These are phyloP conservation scores for Fabriciana adippe DNA, from an alignment of 2,888 invertebrate species.

Conservation along the genomic window DNA sequence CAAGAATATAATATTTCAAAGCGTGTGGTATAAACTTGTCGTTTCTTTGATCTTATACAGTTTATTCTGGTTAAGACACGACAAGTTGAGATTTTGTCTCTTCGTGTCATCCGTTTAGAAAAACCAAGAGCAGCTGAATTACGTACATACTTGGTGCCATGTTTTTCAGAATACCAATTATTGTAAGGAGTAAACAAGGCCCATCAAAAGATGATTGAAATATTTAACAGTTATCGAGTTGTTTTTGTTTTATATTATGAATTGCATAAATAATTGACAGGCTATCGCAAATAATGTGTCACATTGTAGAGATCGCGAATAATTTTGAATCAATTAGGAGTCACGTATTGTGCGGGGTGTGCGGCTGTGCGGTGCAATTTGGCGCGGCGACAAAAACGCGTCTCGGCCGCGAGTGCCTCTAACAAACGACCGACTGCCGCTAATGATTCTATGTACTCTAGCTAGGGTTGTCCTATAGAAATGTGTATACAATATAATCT, in stretches of 20 bases:
- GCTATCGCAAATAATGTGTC: slow-evolving; percentile 19
- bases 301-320: slow-evolving; percentile 55
- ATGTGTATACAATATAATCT: neutral
- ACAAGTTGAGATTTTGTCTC: too few relatives aligned
- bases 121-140: too few relatives aligned
- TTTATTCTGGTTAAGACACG: too few relatives aligned
- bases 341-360: slow-evolving; percentile 72
- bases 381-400: slow-evolving; percentile 76
- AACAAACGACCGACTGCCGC: slow-evolving; percentile 80
- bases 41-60: too few relatives aligned
- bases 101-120: too few relatives aligned
- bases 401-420: slow-evolving; percentile 74
- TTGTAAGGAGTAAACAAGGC: neutral
- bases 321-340: slow-evolving; percentile 76
- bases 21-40: too few relatives aligned
- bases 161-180: neutral
- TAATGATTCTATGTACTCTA: slow-evolving; percentile 73
- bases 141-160: too few relatives aligned
- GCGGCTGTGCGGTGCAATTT: slow-evolving; percentile 67
- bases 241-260: neutral
- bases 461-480: slow-evolving; percentile 43
- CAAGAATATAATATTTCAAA: too few relatives aligned
- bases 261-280: slow-evolving; percentile 7
- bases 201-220: neutral
- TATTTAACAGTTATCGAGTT: neutral